Conservation (phyloP, 2,113 vertebrate genomes). For the Felis catus region DNA sequence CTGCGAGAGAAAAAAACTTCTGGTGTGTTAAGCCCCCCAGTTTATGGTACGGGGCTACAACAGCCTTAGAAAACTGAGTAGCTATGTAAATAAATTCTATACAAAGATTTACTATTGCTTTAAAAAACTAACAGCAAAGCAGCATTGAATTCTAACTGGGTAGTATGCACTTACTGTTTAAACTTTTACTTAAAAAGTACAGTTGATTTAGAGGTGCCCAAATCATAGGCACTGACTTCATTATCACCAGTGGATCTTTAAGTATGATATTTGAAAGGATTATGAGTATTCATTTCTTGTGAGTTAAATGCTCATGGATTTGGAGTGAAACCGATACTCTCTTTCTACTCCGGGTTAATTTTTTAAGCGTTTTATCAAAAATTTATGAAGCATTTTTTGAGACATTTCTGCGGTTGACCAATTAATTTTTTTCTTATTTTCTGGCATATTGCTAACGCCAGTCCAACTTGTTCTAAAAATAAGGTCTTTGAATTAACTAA, state of each 20-base stretch:
- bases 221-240: not conserved
- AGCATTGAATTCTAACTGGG: not conserved
- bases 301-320: not conserved
- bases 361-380: not conserved
- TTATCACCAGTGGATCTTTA: not conserved
- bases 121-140: not conserved
- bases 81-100: not conserved
- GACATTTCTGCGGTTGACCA: not conserved
- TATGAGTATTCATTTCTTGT: not conserved
- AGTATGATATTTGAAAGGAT: not conserved
- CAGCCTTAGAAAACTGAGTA: not conserved
- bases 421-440: not conserved
- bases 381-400: conserved; percentile 6
- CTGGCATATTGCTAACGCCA: not conserved
- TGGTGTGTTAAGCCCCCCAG: not conserved
- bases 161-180: not conserved
- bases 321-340: not conserved
- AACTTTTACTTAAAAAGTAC: not conserved
- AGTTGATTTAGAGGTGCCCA: not conserved
- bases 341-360: not conserved
- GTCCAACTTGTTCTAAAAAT: conserved; percentile 24
- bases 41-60: not conserved
- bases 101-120: not conserved
- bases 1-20: not conserved
- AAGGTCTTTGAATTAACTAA: conserved; percentile 52